These are phyloP conservation scores for Ashinkailepas kermadecensis DNA, from an alignment of 2,888 invertebrate species.

Conservation along the genomic window DNA sequence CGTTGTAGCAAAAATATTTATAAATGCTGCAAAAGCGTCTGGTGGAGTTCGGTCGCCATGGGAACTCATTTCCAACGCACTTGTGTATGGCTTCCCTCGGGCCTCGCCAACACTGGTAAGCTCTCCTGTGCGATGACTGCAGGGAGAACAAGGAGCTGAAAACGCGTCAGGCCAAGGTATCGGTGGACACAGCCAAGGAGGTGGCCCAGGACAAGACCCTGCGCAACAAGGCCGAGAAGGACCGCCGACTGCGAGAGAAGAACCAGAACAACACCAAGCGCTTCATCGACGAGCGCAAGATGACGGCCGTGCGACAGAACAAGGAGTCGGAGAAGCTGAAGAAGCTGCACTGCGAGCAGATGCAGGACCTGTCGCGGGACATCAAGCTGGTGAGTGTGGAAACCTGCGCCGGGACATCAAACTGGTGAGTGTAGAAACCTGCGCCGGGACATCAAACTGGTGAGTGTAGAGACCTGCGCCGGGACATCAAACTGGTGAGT, in stretches of 20 bases:
- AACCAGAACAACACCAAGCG: constrained; percentile 96
- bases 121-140: constrained; percentile 27
- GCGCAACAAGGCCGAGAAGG: constrained; percentile 93
- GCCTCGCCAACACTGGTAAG: too few species aligned
- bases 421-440: too few species aligned
- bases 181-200: constrained; percentile 93
- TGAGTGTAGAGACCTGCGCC: too few species aligned
- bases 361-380: constrained; percentile 79
- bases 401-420: too few species aligned
- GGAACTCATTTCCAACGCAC: too few species aligned
- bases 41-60: too few species aligned
- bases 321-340: constrained; percentile 88
- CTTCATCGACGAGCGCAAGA: constrained; percentile 90
- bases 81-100: too few species aligned
- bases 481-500: too few species aligned
- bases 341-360: constrained; percentile 82
- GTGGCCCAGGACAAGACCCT: constrained; percentile 93
- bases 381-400: constrained; percentile 63
- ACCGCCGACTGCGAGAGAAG: constrained; percentile 83
- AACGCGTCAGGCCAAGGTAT: constrained; percentile 85
- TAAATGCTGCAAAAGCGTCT: too few species aligned
- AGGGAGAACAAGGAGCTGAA: constrained; percentile 95
- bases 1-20: too few species aligned
- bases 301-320: constrained; percentile 76
- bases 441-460: too few species aligned